These are phyloP conservation scores for Spea bombifrons DNA, from an alignment of 2,113 vertebrate genomes.

Conservation along the genomic window DNA sequence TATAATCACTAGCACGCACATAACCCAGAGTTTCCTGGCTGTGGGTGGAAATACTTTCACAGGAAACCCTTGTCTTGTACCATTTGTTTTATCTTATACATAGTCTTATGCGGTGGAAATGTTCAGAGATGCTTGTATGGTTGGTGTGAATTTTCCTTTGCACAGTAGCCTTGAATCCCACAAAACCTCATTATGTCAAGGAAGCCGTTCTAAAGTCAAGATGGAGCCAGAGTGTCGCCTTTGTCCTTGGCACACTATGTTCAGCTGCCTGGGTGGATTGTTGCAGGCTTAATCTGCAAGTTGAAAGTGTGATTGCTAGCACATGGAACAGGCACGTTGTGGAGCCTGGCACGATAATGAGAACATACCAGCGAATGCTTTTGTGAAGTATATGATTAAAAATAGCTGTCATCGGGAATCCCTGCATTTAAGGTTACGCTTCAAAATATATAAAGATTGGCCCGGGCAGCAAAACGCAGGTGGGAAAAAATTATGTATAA, in stretches of 20 bases:
- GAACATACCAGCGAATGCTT: slow-evolving; percentile 52
- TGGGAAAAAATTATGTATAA: no score
- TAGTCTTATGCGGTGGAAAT: not conserved
- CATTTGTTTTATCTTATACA: not conserved
- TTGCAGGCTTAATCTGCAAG: slow-evolving; percentile 40
- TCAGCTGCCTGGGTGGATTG: slow-evolving; percentile 54
- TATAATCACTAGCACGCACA: no score
- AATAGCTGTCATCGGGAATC: slow-evolving; percentile 46
- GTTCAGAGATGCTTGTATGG: not conserved
- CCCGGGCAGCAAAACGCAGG: no score
- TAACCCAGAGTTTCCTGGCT: no score
- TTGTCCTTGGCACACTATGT: slow-evolving; percentile 19
- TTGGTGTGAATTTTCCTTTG: not conserved
- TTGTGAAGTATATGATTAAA: slow-evolving; percentile 49
- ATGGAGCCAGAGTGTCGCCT: slow-evolving; percentile 49
- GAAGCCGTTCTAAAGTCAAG: not conserved
- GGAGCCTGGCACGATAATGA: slow-evolving; percentile 46
- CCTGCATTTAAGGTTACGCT: not conserved
- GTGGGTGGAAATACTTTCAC: no score
- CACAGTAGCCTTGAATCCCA: not conserved
- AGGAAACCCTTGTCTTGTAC: no score
- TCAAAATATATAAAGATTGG: no score
- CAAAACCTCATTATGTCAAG: not conserved
- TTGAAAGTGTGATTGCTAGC: slow-evolving; percentile 36
- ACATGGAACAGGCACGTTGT: slow-evolving; percentile 18